Base-by-base conservation (phyloP, 1,140 invertebrate genomes). In the Ericerus pela region DNA sequence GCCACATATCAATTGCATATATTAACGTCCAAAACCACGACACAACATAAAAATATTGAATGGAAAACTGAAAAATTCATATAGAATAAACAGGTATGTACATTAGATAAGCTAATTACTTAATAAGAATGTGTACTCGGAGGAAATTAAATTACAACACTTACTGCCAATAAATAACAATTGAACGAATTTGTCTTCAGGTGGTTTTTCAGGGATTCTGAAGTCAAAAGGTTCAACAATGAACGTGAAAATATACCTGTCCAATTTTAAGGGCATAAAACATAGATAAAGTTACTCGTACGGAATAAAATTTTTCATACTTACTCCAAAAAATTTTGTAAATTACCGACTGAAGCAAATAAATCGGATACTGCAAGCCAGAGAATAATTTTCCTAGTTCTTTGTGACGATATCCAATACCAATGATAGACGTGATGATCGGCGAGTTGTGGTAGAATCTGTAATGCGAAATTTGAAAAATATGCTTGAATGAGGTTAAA, bases 21-120 rank as follows among this genome's bases (percentile, higher is more conserved):
- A 79, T 83, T 16, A 88, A 70, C 3, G 84, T 89, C 85, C 85
- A 89, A 51, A 85, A 75, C 79, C 84, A 87, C 0, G 84, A 85
- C 10, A 81, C 79, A 62, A 81, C 84, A 62, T 88, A 89, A 67
- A 88, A 89, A 65, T 85, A 88, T 64, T 88, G 83, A 26, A 80
- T 86, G 78, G 83, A 85, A 29, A 57, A 37, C 54, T 57, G 30
- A 16, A 33, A 36, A 29, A 16, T 29, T 18, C 20, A 29, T 28
- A 20, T 51, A 6, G 4, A 16, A 16, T 52, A 47, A 55, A 31
- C 24, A 26, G 41, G 27, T 3, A 5, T 20, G 2, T 59, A 59
- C 27, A 29, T 22, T 33, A 53, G 28, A 61, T 18, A 55, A 10
- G 31, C 31, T 10, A 11, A 16, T 11, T n/a, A n/a, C n/a, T 33